Percentiles rank a stretch among this genome's conserved stretches.
Conservation (phyloP, 1,140 invertebrate species). For the Lepidurus apus region DNA sequence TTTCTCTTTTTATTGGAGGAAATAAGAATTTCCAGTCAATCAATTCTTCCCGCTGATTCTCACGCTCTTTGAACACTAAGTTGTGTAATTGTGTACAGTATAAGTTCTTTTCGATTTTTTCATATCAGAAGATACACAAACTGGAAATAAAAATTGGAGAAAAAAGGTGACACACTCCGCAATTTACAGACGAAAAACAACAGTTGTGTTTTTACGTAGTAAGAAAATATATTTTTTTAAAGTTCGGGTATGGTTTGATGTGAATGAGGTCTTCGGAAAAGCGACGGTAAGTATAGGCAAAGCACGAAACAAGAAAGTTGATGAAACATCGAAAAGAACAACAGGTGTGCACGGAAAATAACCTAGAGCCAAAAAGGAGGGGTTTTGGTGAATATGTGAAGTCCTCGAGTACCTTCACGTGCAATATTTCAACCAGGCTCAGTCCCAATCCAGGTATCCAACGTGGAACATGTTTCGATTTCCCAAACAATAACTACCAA, state of each 20-base stretch:
- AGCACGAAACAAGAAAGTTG: not conserved
- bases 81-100: not conserved
- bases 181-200: no score
- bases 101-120: no score
- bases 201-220: no score
- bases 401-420: slow-evolving; percentile 2
- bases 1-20: slow-evolving; percentile 6
- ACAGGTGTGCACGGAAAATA: not conserved
- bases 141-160: no score
- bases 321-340: not conserved
- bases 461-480: not conserved
- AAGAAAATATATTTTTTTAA: not conserved
- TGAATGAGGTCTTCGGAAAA: not conserved
- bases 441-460: not conserved
- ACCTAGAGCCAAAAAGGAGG: not conserved
- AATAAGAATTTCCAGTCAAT: slow-evolving; percentile 1
- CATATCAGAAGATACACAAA: no score
- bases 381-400: not conserved
- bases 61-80: not conserved
- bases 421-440: not conserved
- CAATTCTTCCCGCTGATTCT: not conserved
- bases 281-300: not conserved
- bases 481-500: not conserved
- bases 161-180: no score
- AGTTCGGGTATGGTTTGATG: not conserved